These are phyloP conservation scores for Atrina japonica DNA, from an alignment of 2,888 invertebrate genomes.

Conservation along the genomic window DNA sequence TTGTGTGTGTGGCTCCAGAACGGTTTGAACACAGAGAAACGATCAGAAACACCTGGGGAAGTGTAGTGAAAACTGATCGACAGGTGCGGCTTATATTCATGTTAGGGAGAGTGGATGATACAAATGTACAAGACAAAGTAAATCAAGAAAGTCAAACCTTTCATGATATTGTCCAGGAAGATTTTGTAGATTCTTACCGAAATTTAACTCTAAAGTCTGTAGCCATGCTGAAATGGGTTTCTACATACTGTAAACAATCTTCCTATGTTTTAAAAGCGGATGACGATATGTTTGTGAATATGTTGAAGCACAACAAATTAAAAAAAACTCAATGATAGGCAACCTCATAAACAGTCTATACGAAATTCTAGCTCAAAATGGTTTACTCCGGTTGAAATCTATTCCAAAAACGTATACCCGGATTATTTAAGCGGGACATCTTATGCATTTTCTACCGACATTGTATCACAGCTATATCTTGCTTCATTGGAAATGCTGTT, in stretches of 20 bases:
- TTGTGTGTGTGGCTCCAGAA: constrained; percentile 32
- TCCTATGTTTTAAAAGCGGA: constrained; percentile 80
- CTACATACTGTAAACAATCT: constrained; percentile 76
- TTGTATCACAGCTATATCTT: constrained; percentile 87
- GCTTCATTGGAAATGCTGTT: constrained; percentile 88
- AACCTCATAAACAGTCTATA: constrained; percentile 82
- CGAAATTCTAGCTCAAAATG: constrained; percentile 92
- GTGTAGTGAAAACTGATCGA: constrained; percentile 16
- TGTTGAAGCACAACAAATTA: constrained; percentile 27
- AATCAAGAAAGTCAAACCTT: constrained; percentile 28
- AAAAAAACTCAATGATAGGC: constrained; percentile 35
- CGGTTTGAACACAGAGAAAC: constrained; percentile 33
- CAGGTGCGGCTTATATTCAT: constrained; percentile 35
- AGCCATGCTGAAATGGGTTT: constrained; percentile 80
- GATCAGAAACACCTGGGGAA: constrained; percentile 46
- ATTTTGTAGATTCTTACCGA: constrained; percentile 68
- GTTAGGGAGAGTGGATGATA: constrained; percentile 18
- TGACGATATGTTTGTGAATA: constrained; percentile 76
- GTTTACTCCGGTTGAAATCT: constrained; percentile 90
- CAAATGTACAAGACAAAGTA: constrained; percentile 23
- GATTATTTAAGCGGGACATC: constrained; percentile 97
- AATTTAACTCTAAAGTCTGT: constrained; percentile 81
- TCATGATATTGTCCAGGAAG: constrained; percentile 42
- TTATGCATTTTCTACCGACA: constrained; percentile 90
- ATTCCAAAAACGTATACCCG: constrained; percentile 82